Percentiles rank a stretch among this genome's conserved stretches.
These are phyloP conservation scores for Xerus inauris DNA, from an alignment of 2,113 vertebrate species.

Conservation along the genomic window DNA sequence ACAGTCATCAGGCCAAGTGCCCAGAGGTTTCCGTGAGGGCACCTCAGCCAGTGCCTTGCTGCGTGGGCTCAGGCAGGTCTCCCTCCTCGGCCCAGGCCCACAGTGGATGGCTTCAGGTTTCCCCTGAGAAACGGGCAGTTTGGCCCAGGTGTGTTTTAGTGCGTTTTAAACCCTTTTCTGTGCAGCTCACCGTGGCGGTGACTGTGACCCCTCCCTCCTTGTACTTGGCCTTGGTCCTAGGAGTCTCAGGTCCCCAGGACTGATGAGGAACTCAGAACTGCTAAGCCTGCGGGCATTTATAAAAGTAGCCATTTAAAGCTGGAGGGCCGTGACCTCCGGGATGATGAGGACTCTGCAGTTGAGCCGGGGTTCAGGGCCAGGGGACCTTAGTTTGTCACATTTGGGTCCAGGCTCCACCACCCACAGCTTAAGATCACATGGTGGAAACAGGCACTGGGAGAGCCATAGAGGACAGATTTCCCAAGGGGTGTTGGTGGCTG, in stretches of 20 bases:
- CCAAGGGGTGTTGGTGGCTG: background rate
- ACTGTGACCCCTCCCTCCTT: background rate
- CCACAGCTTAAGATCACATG: background rate
- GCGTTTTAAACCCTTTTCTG: background rate
- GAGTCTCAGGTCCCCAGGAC: background rate
- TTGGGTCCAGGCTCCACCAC: too few species aligned
- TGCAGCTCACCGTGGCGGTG: fast-evolving
- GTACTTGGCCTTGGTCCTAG: background rate
- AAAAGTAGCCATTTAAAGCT: background rate
- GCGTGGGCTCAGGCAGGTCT: background rate
- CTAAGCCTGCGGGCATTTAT: background rate
- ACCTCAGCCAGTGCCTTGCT: background rate
- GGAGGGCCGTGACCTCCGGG: background rate
- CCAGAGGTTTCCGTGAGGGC: background rate
- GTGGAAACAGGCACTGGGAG: background rate
- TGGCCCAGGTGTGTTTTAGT: too few species aligned
- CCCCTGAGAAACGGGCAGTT: background rate
- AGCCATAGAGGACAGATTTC: background rate
- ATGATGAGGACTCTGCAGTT: background rate
- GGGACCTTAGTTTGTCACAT: background rate
- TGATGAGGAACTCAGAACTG: background rate
- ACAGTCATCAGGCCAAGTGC: background rate
- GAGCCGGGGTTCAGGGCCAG: background rate
- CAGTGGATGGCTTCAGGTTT: background rate
- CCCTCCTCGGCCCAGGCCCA: too few species aligned